phyloP scores from a whole-genome alignment of 2,888 invertebrate species.

The Ochropleura leucogaster region DNA sequence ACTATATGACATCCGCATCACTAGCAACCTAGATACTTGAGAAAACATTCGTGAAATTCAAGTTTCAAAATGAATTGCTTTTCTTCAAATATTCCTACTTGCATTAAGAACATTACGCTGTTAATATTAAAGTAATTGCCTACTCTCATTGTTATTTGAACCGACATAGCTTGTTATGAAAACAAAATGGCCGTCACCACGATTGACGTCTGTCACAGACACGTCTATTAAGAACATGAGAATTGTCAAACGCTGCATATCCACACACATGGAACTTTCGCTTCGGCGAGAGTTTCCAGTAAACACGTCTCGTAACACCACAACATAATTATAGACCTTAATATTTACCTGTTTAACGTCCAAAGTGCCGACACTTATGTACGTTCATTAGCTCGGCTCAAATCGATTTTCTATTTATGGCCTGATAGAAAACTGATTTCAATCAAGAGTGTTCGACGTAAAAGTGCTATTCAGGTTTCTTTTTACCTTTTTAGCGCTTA shows the following conservation, averaged over 20 bases:
- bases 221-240: conserved; percentile 53
- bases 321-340: conserved; percentile 68
- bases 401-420: conserved; percentile 73
- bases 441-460: conserved; percentile 62
- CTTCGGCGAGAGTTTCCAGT: conserved; percentile 82
- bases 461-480: conserved; percentile 63
- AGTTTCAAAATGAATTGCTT: conserved; percentile 14
- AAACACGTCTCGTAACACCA: conserved; percentile 73
- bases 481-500: conserved; percentile 59
- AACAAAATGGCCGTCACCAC: conserved; percentile 39
- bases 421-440: conserved; percentile 66
- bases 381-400: conserved; percentile 66
- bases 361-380: conserved; percentile 65
- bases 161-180: conserved; percentile 46
- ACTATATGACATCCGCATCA: conserved; percentile 41
- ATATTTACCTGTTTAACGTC: conserved; percentile 75
- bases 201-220: conserved; percentile 58
- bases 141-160: conserved; percentile 46
- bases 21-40: conserved; percentile 8
- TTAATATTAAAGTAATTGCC: conserved; percentile 24
- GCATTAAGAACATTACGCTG: conserved; percentile 6
- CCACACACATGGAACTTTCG: conserved; percentile 80
- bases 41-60: conserved; percentile 21
- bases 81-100: conserved; percentile 9
- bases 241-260: conserved; percentile 65